These are phyloP conservation scores for Coronaproctus castanopsis DNA, from an alignment of 2,888 invertebrate genomes.

Conservation along the genomic window DNA sequence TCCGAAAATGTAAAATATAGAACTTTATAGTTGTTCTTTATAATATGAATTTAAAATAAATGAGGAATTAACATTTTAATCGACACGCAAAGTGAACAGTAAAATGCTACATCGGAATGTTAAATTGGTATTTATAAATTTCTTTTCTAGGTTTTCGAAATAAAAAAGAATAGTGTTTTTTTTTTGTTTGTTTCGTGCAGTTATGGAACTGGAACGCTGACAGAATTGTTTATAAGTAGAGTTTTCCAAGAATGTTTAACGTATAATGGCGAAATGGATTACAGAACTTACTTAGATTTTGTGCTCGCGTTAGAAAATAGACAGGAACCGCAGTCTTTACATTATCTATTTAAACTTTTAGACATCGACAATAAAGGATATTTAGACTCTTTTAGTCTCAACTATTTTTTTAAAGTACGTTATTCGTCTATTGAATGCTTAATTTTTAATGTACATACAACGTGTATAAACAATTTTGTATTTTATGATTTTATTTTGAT, in stretches of 20 bases:
- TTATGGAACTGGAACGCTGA: constrained; percentile 78
- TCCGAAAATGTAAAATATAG: too few species aligned
- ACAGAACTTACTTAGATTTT: constrained; percentile 87
- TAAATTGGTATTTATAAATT: neutral
- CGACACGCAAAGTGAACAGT: too few species aligned
- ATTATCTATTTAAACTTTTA: constrained; percentile 74
- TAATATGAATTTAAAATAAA: too few species aligned
- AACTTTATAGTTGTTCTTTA: too few species aligned
- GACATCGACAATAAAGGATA: constrained; percentile 76
- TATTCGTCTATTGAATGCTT: too few species aligned
- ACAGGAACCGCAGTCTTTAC: constrained; percentile 71
- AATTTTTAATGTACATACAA: too few species aligned
- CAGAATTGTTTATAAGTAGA: constrained; percentile 71
- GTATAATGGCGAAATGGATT: constrained; percentile 89
- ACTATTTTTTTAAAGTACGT: constrained; percentile 69
- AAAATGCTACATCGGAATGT: too few species aligned
- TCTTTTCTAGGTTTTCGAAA: neutral
- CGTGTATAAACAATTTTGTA: too few species aligned
- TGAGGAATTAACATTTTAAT: too few species aligned
- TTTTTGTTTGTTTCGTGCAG: constrained; percentile 26
- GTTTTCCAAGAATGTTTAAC: constrained; percentile 91
- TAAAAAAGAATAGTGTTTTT: neutral
- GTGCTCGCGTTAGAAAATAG: constrained; percentile 83
- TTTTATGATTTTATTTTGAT: too few species aligned
- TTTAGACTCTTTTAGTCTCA: constrained; percentile 71